Base-by-base conservation (phyloP, 2,888 invertebrate genomes). In the Orchestes rusci region DNA sequence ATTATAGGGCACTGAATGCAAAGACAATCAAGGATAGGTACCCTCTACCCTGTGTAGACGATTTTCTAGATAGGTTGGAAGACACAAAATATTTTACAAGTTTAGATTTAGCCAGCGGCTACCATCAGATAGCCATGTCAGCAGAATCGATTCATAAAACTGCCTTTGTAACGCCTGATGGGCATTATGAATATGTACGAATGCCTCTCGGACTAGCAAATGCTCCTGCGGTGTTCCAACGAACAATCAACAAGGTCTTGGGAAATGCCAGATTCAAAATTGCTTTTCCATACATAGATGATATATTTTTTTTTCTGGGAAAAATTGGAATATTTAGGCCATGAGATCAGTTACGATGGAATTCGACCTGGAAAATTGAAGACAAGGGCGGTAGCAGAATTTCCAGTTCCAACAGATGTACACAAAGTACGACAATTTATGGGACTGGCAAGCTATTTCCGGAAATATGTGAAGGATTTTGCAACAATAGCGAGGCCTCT, bases 181-280 rank as follows among this genome's bases (percentile, higher is more conserved):
- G n/a, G n/a, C n/a, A n/a, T 53, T 4, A 55, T 36, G 56, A 63
- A 51, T 61, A 49, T 42, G 20, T 53, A 1, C 20, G 49, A 2
- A 54, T 61, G 56, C 57, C 58, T 3, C 64, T 62, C 37, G 63
- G 62, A 5, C 52, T 64, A 1, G 29, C 52, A 2, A 62, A 63
- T 40, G 57, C 61, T 1, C 58, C 59, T 5, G 42, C 53, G 2
- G 56, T 57, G 10, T 65, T 59, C 48, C 60, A 62, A 37, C 34
- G 38, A 4, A 17, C 10, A 10, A 34, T 13, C 8, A 10, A 17
- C 13, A 13, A 34, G 2, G 13, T 34, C 5, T 34, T 34, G n/a
- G n/a, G n/a, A n/a, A n/a, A n/a, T n/a, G n/a, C n/a, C n/a, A n/a
- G n/a, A n/a, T n/a, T n/a, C n/a, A n/a, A n/a, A n/a, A n/a, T n/a